phyloP scores from a whole-genome alignment of 1,140 invertebrate genomes.

The Drosophila burlai region DNA sequence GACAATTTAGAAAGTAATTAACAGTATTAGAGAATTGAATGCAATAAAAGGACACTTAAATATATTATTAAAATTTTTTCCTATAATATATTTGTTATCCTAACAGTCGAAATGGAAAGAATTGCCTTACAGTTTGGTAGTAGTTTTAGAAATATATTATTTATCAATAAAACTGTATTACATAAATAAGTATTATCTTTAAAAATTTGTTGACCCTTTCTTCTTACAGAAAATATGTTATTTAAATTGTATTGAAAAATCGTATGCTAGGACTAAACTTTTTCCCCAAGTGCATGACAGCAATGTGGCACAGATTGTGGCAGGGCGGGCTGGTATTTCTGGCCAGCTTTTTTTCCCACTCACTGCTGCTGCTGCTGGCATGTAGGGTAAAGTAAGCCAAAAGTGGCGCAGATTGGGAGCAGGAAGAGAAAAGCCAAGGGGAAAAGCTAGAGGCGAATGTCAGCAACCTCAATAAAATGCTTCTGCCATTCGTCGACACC shows the following conservation, averaged over 20 bases:
- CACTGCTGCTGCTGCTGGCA: slow-evolving; percentile 33
- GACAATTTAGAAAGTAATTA: not conserved
- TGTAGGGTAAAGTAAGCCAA: slow-evolving; percentile 58
- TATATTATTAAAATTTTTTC: not conserved
- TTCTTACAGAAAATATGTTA: too few relatives aligned
- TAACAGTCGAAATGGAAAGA: not conserved
- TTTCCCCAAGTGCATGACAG: slow-evolving; percentile 11
- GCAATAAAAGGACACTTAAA: not conserved
- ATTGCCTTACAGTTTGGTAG: not conserved
- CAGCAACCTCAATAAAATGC: slow-evolving; percentile 84
- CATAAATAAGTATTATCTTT: too few relatives aligned
- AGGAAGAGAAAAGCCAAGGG: slow-evolving; percentile 8
- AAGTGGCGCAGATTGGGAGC: slow-evolving; percentile 49
- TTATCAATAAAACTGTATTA: too few relatives aligned
- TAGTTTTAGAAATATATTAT: too few relatives aligned
- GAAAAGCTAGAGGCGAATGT: slow-evolving; percentile 59
- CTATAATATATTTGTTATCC: not conserved
- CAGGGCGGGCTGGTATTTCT: slow-evolving; percentile 50
- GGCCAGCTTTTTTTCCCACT: slow-evolving; percentile 42
- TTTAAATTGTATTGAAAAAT: too few relatives aligned
- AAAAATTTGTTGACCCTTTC: too few relatives aligned
- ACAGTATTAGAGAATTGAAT: not conserved
- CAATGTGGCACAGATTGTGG: slow-evolving; percentile 64
- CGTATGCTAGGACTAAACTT: not conserved
- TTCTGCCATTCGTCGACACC: slow-evolving; percentile 54